Base-by-base conservation (phyloP, 1,140 invertebrate species). In the Ceratitis capitata region DNA sequence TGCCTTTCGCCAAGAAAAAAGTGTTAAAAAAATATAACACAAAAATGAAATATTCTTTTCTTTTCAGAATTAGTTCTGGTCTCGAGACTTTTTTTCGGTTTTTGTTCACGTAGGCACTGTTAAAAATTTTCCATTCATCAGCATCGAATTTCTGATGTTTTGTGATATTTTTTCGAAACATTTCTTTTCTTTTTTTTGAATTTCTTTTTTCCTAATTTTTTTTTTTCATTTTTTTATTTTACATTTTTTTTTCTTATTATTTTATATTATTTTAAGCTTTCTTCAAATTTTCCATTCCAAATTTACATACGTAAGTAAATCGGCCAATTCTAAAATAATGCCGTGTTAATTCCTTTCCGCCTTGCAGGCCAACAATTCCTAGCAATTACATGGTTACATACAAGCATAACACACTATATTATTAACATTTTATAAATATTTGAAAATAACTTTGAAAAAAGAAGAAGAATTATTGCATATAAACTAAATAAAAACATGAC, bases 401-500 rank as follows among this genome's bases (percentile, higher is more conserved):
- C 26, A 56, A 14, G 32, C 26, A 14, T 69, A 69, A 69, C n/a
- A 1, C 51, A 23, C n/a, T 56, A 23, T 9, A 23, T n/a, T n/a
- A n/a, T n/a, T 23, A 9, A 9, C 19, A 23, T 56, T 23, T 23
- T 23, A n/a, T n/a, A n/a, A 53, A 53, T 53, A 53, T 61, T 61
- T 61, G 0, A 23, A 45, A 78, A 78, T 78, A 19, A 1, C 39
- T 78, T n/a, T 23, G 7, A 78, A 42, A 78, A 78, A 45, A n/a
- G n/a, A n/a, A n/a, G n/a, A n/a, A n/a, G n/a, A n/a, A n/a, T n/a
- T 78, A 42, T 78, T 78, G 32, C 9, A 45, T 26, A 26, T 39
- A 42, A 69, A 39, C 64, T 39, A 69, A 39, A 45, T 26, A 47
- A 78, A 78, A 23, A 78, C 69, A 78, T 78, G 69, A 78, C 69